phyloP scores from a whole-genome alignment of 35 echinoderm and acorn worm genomes.

The Strongylocentrotus purpuratus region DNA sequence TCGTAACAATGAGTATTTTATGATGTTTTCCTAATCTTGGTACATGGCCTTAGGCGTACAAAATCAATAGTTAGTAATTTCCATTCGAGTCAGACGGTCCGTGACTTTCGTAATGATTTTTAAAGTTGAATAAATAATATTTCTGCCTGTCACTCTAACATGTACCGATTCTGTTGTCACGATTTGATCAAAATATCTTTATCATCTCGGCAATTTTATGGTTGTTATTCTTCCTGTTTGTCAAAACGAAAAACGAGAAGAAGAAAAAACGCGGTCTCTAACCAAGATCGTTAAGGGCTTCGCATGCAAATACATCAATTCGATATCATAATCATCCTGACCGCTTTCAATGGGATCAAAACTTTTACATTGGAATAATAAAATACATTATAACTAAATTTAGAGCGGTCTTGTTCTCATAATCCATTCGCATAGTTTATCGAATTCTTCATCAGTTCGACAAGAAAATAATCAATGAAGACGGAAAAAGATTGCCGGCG shows the following conservation, averaged over 20 bases:
- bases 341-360: background rate
- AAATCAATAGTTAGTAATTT: slow-evolving; percentile 34
- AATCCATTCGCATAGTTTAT: slow-evolving; percentile 34
- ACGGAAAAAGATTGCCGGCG: slow-evolving; percentile 15
- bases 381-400: slow-evolving; percentile 41
- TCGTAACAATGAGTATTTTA: background rate
- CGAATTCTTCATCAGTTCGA: slow-evolving; percentile 18
- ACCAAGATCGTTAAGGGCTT: slow-evolving; percentile 28
- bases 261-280: slow-evolving; percentile 31
- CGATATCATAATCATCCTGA: slow-evolving; percentile 32
- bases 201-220: slow-evolving; percentile 32
- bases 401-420: slow-evolving; percentile 15
- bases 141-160: slow-evolving; percentile 42
- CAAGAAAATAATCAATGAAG: slow-evolving; percentile 7
- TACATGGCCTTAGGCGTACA: background rate
- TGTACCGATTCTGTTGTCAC: slow-evolving; percentile 18
- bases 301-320: slow-evolving; percentile 25
- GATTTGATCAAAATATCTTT: slow-evolving; percentile 29
- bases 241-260: background rate
- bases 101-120: slow-evolving; percentile 5
- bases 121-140: slow-evolving; percentile 29
- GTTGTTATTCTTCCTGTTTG: slow-evolving; percentile 56
- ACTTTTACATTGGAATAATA: background rate
- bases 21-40: slow-evolving; percentile 24
- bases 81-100: background rate